A percentile compares a stretch with the other conserved stretches of the same genome.
Conservation (phyloP, 2,113 vertebrate species). For the Albula glossodonta region DNA sequence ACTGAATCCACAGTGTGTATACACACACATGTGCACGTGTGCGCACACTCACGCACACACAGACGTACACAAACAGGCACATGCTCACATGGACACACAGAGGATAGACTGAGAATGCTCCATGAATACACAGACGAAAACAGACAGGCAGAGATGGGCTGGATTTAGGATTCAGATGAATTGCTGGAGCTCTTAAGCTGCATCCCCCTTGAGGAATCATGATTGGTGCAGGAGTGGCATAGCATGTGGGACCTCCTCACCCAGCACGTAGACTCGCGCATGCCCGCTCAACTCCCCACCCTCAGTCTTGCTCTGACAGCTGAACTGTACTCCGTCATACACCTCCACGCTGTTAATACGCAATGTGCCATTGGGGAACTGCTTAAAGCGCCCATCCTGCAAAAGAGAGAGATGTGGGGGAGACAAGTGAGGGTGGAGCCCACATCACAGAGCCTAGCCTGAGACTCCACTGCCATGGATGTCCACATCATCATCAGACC, state of each 20-base stretch:
- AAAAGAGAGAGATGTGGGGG: constrained; percentile 18
- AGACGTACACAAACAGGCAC: background rate
- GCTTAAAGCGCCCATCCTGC: constrained; percentile 78
- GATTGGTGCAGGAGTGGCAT: background rate
- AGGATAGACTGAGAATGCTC: background rate
- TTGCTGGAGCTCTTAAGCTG: constrained; percentile 72
- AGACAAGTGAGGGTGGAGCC: constrained; percentile 11
- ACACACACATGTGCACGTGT: constrained; percentile 1
- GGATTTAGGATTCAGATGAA: no score
- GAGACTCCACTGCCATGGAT: no score
- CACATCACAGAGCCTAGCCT: no score
- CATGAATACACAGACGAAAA: background rate
- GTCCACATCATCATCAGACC: no score
- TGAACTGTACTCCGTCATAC: constrained; percentile 78
- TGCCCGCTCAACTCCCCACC: constrained; percentile 74
- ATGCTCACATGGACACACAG: background rate
- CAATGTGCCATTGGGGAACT: constrained; percentile 78
- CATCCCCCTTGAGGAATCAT: background rate
- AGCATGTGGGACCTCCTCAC: constrained; percentile 51
- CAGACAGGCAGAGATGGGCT: background rate
- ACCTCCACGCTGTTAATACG: constrained; percentile 86
- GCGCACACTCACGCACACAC: background rate
- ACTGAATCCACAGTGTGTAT: background rate
- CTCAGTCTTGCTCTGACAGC: constrained; percentile 74
- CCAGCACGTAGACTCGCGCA: constrained; percentile 75